Conservation (phyloP, 2,797 vertebrate genomes). For the Pachyuromys duprasi region DNA sequence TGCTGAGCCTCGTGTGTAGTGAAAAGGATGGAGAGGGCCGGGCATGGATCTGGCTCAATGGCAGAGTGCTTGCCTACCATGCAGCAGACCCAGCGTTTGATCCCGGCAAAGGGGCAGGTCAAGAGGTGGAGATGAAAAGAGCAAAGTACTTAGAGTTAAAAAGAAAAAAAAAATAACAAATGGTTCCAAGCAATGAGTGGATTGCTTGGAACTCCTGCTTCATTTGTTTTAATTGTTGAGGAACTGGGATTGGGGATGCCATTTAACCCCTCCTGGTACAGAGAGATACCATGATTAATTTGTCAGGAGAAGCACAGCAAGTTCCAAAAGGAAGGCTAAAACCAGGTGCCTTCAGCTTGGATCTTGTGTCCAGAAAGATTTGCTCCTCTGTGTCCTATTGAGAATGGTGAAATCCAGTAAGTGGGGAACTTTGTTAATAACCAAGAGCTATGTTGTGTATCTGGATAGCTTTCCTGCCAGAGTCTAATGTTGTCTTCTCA, state of each 20-base stretch:
- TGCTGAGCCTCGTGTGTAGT: background rate
- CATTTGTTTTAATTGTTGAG: background rate
- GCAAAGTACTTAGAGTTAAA: background rate
- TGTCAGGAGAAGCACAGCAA: background rate
- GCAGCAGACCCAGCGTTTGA: background rate
- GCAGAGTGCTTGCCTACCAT: background rate
- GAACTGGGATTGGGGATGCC: background rate
- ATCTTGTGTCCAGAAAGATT: background rate
- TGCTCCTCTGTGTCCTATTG: background rate
- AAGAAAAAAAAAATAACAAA: background rate
- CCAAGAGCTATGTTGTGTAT: background rate
- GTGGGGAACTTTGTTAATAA: background rate
- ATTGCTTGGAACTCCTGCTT: background rate
- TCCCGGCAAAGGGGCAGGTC: background rate
- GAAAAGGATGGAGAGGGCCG: background rate
- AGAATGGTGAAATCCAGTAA: background rate
- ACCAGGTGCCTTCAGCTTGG: background rate
- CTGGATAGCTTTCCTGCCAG: background rate
- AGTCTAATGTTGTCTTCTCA: background rate
- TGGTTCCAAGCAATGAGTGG: background rate
- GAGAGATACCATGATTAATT: background rate
- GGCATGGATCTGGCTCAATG: background rate
- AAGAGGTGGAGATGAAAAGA: background rate
- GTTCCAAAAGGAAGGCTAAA: background rate
- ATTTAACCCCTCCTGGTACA: background rate